Percentiles rank a stretch among this genome's conserved stretches.
These are phyloP conservation scores for Zaprionus lineosus DNA, from an alignment of 2,888 invertebrate genomes.

Conservation along the genomic window DNA sequence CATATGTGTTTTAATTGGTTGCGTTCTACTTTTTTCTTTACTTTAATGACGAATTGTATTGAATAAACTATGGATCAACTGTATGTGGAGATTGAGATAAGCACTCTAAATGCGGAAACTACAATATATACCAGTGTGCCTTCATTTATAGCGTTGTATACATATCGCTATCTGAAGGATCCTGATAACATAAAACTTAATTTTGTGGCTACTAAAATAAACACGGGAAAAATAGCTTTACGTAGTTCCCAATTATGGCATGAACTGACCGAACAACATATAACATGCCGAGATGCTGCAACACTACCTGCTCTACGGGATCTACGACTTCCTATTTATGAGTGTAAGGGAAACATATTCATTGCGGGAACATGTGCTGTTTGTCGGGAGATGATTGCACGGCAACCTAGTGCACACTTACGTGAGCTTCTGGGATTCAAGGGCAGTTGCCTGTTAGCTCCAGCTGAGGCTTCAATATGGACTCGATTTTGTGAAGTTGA, in stretches of 20 bases:
- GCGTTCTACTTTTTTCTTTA: constrained; percentile 28
- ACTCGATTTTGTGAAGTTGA: constrained; percentile 96
- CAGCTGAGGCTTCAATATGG: constrained; percentile 93
- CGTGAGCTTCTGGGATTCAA: constrained; percentile 89
- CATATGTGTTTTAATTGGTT: constrained; percentile 41
- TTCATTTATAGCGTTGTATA: constrained; percentile 86
- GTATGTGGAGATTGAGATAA: constrained; percentile 80
- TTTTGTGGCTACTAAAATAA: constrained; percentile 76
- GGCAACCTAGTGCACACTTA: constrained; percentile 67
- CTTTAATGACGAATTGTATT: constrained; percentile 54
- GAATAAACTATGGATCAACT: constrained; percentile 79
- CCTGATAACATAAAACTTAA: constrained; percentile 83
- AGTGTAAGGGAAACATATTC: constrained; percentile 84
- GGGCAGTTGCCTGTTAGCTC: constrained; percentile 90
- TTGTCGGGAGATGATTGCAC: constrained; percentile 85
- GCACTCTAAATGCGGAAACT: constrained; percentile 70
- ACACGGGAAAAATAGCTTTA: constrained; percentile 62
- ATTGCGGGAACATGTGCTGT: constrained; percentile 92
- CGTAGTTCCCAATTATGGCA: constrained; percentile 69
- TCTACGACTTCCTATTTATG: constrained; percentile 86
- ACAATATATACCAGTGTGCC: constrained; percentile 84
- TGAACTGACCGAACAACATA: constrained; percentile 77
- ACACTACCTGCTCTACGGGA: constrained; percentile 75
- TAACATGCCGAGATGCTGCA: constrained; percentile 76
- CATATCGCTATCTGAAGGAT: constrained; percentile 85